Base-by-base conservation (phyloP, 2,113 vertebrate genomes). In the Perca fluviatilis region DNA sequence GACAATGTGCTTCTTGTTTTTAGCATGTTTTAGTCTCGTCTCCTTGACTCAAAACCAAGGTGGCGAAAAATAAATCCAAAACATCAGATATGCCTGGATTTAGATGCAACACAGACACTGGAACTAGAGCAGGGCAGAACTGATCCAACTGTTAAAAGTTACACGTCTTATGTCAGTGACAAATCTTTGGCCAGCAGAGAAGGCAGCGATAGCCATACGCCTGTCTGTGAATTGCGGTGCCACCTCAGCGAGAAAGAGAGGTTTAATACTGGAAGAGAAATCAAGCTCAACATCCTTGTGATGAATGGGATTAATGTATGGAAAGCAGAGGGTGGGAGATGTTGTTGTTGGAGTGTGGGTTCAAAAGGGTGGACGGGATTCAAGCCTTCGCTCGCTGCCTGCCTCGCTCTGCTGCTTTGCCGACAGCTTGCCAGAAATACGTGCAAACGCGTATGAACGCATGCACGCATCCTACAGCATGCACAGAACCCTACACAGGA, bases 291-390 rank as follows among this genome's bases (percentile, higher is more conserved):
- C 88, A 89, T 85, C 63, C 19, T 27, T 30, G 74, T 88, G 88
- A 92, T 90, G 72, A 84, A 90, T 87, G 75, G 81, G 88, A 92
- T 90, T 72, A 84, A 91, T 87, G 78, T 84, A 89, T 88, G 87
- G 89, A 89, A 83, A 88, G 82, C 71, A 40, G 82, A 83, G 77
- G 69, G 74, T 43, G 79, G 85, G 72, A 74, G 71, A 81, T 87
- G 92, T 92, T 91, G 83, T 82, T 90, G 79, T 91, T 90, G 86
- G 91, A 83, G 79, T 11, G 23, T 19, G 64, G 64, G 62, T 86
- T 92, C 83, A 86, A 89, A 89, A 72, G 49, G 23, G 72, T 83
- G 86, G 84, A 77, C 0, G 19, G 5, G 77, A 80, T 79, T 89
- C 86, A 88, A 86, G 72, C 83, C 67, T 80, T 78, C 4, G 18